Evolutionary conservation across 2,888 invertebrate genomes (phyloP).

Genomic region (Eurois occulta): DNA sequence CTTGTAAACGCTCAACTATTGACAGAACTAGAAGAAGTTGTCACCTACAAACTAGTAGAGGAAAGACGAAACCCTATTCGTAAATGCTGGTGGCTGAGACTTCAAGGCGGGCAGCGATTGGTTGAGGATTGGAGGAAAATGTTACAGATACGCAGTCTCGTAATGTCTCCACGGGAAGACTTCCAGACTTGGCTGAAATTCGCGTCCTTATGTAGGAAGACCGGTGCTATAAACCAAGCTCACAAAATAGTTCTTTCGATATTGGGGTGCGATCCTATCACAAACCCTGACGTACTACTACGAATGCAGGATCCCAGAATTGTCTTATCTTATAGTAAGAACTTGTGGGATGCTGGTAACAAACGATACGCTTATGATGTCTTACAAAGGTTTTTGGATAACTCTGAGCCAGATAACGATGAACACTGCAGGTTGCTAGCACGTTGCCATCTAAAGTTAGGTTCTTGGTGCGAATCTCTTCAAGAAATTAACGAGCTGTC

Average conservation of each 20-base stretch:
- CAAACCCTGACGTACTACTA: slow-evolving; percentile 92
- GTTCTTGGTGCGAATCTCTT: slow-evolving; percentile 98
- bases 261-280: slow-evolving; percentile 94
- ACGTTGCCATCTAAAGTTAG: slow-evolving; percentile 97
- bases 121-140: slow-evolving; percentile 99
- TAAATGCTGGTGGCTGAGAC: slow-evolving; percentile 98
- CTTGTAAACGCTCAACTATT: slow-evolving; percentile 99
- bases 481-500: slow-evolving; percentile 95
- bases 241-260: slow-evolving; percentile 97
- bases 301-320: slow-evolving; percentile 95
- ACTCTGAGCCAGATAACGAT: slow-evolving; percentile 87
- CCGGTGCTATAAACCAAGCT: slow-evolving; percentile 96
- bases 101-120: slow-evolving; percentile 98
- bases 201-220: slow-evolving; percentile 98
- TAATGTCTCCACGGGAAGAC: slow-evolving; percentile 97
- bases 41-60: slow-evolving; percentile 98
- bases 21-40: slow-evolving; percentile 99
- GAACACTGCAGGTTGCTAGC: slow-evolving; percentile 91
- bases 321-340: slow-evolving; percentile 98
- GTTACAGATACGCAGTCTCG: slow-evolving; percentile 98
- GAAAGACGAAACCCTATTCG: slow-evolving; percentile 95
- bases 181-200: slow-evolving; percentile 99
- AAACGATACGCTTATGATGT: slow-evolving; percentile 94
- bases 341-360: slow-evolving; percentile 96
- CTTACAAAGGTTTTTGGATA: slow-evolving; percentile 94